Conservation (phyloP, 2,797 vertebrate species). For the Lagorchestes hirsutus region DNA sequence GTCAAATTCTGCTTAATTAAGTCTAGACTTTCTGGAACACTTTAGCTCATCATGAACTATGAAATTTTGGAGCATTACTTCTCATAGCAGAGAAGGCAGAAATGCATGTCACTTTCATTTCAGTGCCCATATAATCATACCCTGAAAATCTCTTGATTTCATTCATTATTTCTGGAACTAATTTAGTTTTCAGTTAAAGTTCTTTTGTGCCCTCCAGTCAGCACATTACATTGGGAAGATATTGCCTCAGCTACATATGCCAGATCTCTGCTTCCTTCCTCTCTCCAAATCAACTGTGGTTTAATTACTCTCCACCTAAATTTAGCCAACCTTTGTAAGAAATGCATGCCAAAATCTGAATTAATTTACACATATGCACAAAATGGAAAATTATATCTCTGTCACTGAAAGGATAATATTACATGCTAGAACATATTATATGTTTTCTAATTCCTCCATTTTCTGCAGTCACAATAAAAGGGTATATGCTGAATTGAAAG, state of each 20-base stretch:
- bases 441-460: not conserved
- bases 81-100: not conserved
- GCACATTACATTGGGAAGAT: not conserved
- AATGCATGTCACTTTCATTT: not conserved
- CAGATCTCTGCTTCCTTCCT: not conserved
- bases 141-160: slow-evolving; percentile 15
- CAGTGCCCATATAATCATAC: slow-evolving; percentile 36
- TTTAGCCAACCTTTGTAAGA: not conserved
- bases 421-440: not conserved
- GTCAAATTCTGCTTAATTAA: slow-evolving; percentile 52
- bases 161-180: slow-evolving; percentile 19
- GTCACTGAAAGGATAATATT: not conserved
- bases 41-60: slow-evolving; percentile 35
- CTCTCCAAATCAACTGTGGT: not conserved
- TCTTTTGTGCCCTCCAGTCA: not conserved
- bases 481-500: not conserved
- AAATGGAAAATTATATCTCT: not conserved
- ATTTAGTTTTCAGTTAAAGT: not conserved
- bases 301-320: not conserved
- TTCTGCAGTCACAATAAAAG: not conserved
- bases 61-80: not conserved
- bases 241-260: not conserved
- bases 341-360: not conserved
- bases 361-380: not conserved
- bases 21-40: slow-evolving; percentile 30